Percentiles rank a stretch among this genome's conserved stretches.
These are phyloP conservation scores for Argyra leucocephala DNA, from an alignment of 2,888 invertebrate species.

Conservation along the genomic window DNA sequence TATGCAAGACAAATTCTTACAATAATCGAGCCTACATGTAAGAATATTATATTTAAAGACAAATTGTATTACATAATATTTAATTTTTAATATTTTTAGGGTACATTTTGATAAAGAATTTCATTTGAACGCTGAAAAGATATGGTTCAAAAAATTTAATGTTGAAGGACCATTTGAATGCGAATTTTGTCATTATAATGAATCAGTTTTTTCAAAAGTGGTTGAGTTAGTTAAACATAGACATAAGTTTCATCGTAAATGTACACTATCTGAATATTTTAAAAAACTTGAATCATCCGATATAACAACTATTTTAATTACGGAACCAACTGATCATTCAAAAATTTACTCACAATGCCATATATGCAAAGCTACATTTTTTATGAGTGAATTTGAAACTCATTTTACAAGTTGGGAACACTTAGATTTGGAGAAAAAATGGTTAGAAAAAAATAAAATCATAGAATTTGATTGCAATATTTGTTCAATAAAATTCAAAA, in stretches of 20 bases:
- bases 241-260: background rate
- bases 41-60: no score
- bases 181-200: background rate
- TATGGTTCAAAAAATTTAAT: background rate
- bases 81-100: background rate
- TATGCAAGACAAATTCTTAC: background rate
- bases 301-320: no score
- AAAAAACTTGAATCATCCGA: background rate
- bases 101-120: background rate
- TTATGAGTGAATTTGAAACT: background rate
- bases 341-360: background rate
- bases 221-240: background rate
- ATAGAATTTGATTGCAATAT: background rate
- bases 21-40: no score
- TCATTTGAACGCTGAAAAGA: background rate
- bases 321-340: background rate
- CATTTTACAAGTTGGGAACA: background rate
- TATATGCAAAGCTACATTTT: background rate
- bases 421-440: background rate
- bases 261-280: background rate
- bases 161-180: background rate
- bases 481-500: background rate
- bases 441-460: background rate
- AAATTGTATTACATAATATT: no score
- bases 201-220: background rate